phyloP scores from a whole-genome alignment of 1,140 invertebrate species.

The Bilobella aurantiaca region DNA sequence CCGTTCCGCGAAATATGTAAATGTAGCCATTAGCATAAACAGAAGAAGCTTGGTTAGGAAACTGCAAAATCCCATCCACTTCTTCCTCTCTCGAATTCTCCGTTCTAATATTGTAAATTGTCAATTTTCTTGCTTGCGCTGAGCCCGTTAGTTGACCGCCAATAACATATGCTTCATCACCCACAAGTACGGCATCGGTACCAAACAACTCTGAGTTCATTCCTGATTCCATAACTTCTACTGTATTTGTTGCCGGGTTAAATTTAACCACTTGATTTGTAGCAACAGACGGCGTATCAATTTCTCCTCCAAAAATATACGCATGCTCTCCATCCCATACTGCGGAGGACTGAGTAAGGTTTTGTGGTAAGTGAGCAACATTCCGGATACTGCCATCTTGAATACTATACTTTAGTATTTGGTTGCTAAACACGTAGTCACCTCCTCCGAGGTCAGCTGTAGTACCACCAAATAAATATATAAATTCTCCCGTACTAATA shows the following conservation, averaged over 20 bases:
- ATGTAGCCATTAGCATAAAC: neutral
- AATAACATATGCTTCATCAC: neutral
- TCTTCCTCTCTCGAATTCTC: neutral
- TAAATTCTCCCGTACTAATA: neutral
- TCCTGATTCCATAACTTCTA: neutral
- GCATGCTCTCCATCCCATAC: neutral
- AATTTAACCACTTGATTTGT: neutral
- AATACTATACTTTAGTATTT: neutral
- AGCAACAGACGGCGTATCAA: neutral
- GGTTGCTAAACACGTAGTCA: neutral
- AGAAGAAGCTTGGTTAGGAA: neutral
- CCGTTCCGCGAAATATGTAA: neutral
- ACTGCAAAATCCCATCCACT: neutral
- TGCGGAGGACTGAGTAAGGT: neutral
- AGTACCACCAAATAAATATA: neutral
- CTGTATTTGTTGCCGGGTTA: neutral
- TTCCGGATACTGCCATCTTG: neutral
- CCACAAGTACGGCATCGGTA: neutral
- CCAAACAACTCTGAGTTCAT: neutral
- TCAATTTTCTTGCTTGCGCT: neutral
- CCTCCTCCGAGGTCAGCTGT: neutral
- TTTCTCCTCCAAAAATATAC: neutral
- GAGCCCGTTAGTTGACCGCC: neutral
- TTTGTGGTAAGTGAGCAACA: neutral
- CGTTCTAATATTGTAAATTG: neutral